Base-by-base conservation (phyloP, 2,888 invertebrate species). In the Dryadula phaetusa region DNA sequence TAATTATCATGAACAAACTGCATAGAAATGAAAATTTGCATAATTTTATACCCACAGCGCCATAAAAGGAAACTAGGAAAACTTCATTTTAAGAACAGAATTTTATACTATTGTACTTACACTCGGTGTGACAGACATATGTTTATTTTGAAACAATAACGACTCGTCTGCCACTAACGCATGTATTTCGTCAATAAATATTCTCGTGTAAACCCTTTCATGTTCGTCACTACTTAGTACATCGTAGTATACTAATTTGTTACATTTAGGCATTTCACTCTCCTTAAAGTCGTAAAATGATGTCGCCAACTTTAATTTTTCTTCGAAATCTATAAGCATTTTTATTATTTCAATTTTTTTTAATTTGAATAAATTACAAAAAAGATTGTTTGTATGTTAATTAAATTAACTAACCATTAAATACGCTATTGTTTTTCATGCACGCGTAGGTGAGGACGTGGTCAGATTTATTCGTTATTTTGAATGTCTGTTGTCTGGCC, bases 381-480 rank as follows among this genome's bases (percentile, higher is more conserved):
- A 1, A 40, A 10, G 5, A 25, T 22, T 5, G 14, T 25, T 16
- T 10, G 0, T 25, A 8, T 25, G 28, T n/a, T 16, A 28, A 14
- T 34, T 40, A 8, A 46, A 20, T 37, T 3, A 46, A 46, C 66
- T 63, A 75, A 81, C 93, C 92, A 42, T 91, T 81, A 56, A 82
- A 85, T 20, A 90, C 80, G 32, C 79, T 87, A 42, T 89, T 84
- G 71, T 94, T 91, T 70, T 88, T 87, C 90, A 94, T 94, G 90
- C 95, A 95, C 74, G 92, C 86, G 73, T 93, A 95, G 0, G 92
- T 88, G 1, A 94, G 83, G 5, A 88, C 46, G 72, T 93, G 90
- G 32, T 93, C 80, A 14, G 94, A 94, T 69, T 91, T 91, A 76
- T 95, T 95, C 16, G 80, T 80, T 54, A 95, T 86, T 71, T 90